Evolutionary conservation across 2,888 invertebrate species (phyloP).

Genomic region (Nudaria mundana): DNA sequence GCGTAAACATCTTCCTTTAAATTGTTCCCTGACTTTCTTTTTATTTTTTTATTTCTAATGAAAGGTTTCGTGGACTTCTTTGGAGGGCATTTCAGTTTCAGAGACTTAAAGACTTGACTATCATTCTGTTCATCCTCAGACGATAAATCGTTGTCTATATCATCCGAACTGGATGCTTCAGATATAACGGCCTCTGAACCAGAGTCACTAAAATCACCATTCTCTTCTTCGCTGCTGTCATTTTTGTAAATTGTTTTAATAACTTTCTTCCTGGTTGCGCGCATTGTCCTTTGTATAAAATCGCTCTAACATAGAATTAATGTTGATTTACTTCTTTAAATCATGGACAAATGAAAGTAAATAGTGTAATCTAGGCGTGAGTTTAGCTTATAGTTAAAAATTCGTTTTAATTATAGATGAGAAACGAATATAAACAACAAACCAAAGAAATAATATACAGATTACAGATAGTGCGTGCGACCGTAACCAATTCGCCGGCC

Average conservation of each 20-base stretch:
- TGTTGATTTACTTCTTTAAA: neutral
- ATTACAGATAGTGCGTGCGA: too few species aligned
- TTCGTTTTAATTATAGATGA: too few species aligned
- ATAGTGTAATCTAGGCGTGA: too few species aligned
- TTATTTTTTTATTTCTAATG: constrained; percentile 51
- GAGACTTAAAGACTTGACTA: constrained; percentile 24
- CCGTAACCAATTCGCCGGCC: too few species aligned
- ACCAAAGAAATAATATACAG: too few species aligned
- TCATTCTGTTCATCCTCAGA: constrained; percentile 51
- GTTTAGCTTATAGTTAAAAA: too few species aligned
- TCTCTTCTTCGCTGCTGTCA: constrained; percentile 60
- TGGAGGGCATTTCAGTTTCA: constrained; percentile 10
- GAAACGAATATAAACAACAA: too few species aligned
- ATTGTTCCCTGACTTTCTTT: constrained; percentile 37
- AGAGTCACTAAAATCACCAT: constrained; percentile 72
- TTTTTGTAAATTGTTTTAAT: constrained; percentile 71
- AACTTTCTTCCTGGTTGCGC: constrained; percentile 64
- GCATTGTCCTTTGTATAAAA: constrained; percentile 43
- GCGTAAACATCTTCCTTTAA: constrained; percentile 34
- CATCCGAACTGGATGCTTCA: constrained; percentile 56
- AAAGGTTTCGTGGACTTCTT: constrained; percentile 52
- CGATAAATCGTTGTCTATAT: constrained; percentile 34
- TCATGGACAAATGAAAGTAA: neutral
- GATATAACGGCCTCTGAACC: constrained; percentile 73
- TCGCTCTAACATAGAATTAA: neutral